These are phyloP conservation scores for Propithecus deckenii DNA, from an alignment of 2,797 vertebrate species.

Conservation along the genomic window DNA sequence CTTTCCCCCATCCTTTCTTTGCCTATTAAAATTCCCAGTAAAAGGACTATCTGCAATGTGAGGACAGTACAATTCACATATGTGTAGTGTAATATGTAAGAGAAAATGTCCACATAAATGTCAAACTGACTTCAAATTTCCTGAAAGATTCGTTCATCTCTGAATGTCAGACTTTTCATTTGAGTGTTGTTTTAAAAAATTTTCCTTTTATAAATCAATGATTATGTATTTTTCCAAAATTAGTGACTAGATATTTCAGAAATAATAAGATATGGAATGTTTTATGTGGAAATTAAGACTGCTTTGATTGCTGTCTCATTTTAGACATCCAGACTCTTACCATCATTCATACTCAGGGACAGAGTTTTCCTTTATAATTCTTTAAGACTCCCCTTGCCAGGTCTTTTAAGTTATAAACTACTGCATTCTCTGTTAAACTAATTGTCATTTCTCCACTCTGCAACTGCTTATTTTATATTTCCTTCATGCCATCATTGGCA, in stretches of 20 bases:
- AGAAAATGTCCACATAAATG: not conserved
- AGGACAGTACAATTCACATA: not conserved
- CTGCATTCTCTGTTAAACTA: not conserved
- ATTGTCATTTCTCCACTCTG: not conserved
- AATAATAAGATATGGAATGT: conserved; percentile 12
- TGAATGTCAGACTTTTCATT: not conserved
- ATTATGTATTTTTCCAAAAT: not conserved
- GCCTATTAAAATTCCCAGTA: not conserved
- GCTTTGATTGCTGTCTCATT: not conserved
- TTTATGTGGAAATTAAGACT: not conserved
- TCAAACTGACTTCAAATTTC: conserved; percentile 18
- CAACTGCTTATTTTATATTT: not conserved
- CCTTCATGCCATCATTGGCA: not conserved
- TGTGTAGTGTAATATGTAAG: not conserved
- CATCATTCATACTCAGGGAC: not conserved
- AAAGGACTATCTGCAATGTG: not conserved
- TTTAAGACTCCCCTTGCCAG: not conserved
- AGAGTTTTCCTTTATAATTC: not conserved
- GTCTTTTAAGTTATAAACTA: not conserved
- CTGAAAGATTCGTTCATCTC: not conserved
- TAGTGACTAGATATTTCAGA: not conserved
- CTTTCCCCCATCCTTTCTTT: not conserved
- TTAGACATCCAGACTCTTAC: not conserved
- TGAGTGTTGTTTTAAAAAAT: not conserved
- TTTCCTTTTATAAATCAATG: conserved; percentile 1